A percentile compares a stretch with the other conserved stretches of the same genome.
Evolutionary conservation across 2,113 vertebrate genomes (phyloP).

Genomic region (Camelus bactrianus): DNA sequence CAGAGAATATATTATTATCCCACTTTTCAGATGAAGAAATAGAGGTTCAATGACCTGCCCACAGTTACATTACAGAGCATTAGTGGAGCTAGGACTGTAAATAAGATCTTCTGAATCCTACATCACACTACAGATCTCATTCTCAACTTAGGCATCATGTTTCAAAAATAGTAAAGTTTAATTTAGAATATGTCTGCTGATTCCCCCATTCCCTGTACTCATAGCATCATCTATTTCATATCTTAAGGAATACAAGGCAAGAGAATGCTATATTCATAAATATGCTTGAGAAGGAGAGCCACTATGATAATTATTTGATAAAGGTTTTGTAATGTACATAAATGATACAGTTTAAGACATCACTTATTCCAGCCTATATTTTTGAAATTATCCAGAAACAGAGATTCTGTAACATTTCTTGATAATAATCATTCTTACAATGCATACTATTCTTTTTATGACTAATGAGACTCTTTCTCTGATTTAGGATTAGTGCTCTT

Average conservation of each 20-base stretch:
- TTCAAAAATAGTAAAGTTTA: constrained; percentile 64
- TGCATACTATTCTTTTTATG: constrained; percentile 14
- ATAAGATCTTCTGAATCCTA: constrained; percentile 18
- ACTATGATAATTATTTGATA: neutral
- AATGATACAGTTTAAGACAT: constrained; percentile 30
- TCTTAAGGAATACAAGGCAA: constrained; percentile 57
- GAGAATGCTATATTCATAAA: constrained; percentile 40
- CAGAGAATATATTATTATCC: neutral
- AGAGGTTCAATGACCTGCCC: neutral
- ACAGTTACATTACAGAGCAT: neutral
- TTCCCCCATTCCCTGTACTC: constrained; percentile 3
- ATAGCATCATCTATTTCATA: constrained; percentile 48
- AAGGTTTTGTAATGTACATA: constrained; percentile 24
- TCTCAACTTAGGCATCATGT: constrained; percentile 26
- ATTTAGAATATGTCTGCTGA: constrained; percentile 51
- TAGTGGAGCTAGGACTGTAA: constrained; percentile 25
- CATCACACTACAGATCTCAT: constrained; percentile 24
- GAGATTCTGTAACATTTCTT: constrained; percentile 19
- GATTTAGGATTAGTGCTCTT: constrained; percentile 54
- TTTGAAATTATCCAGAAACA: constrained; percentile 41
- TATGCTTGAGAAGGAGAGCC: constrained; percentile 27
- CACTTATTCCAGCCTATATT: neutral
- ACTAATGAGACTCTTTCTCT: constrained; percentile 48
- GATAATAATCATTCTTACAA: neutral
- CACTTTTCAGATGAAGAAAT: constrained; percentile 5